Conservation (phyloP, 2,113 vertebrate species). For the Bombycilla garrulus region DNA sequence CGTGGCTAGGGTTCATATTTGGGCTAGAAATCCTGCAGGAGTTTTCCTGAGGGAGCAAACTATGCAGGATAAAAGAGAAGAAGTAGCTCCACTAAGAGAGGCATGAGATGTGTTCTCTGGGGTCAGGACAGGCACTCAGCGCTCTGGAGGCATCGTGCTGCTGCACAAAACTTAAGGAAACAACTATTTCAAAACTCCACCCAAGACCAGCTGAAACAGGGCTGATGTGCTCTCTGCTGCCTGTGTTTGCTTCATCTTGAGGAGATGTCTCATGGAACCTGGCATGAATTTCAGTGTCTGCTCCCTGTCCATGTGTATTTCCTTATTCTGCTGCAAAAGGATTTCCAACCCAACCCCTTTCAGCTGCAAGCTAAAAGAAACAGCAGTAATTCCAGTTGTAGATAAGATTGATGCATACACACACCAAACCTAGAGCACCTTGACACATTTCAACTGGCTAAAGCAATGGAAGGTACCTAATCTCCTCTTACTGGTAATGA, state of each 20-base stretch:
- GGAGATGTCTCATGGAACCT: background rate
- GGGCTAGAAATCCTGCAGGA: background rate
- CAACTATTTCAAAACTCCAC: background rate
- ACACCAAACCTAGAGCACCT: background rate
- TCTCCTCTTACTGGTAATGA: background rate
- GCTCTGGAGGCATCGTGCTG: background rate
- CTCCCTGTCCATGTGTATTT: background rate
- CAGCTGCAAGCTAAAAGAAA: background rate
- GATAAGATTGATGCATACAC: accelerated
- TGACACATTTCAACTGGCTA: background rate
- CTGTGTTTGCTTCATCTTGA: background rate
- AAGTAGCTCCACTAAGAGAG: background rate
- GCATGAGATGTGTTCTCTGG: background rate
- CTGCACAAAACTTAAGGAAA: background rate
- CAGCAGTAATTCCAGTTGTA: accelerated
- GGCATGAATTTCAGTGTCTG: background rate
- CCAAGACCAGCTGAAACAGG: background rate
- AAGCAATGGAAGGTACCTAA: background rate
- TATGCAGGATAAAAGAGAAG: too few species aligned
- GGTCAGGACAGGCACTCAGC: background rate
- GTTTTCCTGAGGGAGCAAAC: background rate
- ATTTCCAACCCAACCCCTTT: background rate
- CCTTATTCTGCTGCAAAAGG: background rate
- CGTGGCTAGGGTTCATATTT: background rate
- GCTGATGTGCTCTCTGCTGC: background rate